Evolutionary conservation across 2,888 invertebrate species (phyloP), one percentile per base, ranked within the genome.

Genomic region (Linnaemya vulpina): DNA sequence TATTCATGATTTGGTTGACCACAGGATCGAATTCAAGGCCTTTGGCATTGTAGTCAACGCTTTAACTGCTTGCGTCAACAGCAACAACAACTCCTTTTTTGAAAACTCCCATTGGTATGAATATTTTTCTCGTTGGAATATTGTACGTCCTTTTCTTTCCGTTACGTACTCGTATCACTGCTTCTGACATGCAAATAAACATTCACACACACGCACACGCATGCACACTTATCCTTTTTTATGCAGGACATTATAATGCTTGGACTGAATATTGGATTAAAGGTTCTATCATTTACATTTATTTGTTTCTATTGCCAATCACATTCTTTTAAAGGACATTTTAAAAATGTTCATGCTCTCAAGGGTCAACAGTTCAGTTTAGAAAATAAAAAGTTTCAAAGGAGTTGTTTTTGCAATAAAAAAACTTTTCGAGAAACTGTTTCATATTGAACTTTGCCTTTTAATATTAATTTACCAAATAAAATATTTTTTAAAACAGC

Each of bases 261-360:
- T 63, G 38, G 40, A 75, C 63, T 51, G 40, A 75, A 75, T 75
- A 75, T 74, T 53, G 40, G 74, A 77, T 77, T 77, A 68, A 77
- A 60, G 49, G 68, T 68, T 68, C 68, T 68, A 68, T 49, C 49
- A 51, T 68, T 51, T 60, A 60, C 60, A 77, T 60, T 77, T 68
- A 77, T 60, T 77, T 68, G 38, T 51, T 68, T 76, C 67, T 20
- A 10, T 53, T 75, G 11, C 40, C 49, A 15, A 30, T 5, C 11
- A 38, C 43, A 25, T 70, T 46, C 7, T 73, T 17, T 22, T 60
- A 15, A 35, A 5, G 62, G 62, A 43, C 2, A 20, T 75, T 68
- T 77, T 25, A 10, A 73, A 80, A 65, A 73, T 73, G 65, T 40
- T 58, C 38, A 73, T 73, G 55, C 55, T 25, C 65, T 74, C 68